A percentile compares a stretch with the other conserved stretches of the same genome.
Conservation (phyloP, 2,113 vertebrate species). For the Cricetomys ansorgei region DNA sequence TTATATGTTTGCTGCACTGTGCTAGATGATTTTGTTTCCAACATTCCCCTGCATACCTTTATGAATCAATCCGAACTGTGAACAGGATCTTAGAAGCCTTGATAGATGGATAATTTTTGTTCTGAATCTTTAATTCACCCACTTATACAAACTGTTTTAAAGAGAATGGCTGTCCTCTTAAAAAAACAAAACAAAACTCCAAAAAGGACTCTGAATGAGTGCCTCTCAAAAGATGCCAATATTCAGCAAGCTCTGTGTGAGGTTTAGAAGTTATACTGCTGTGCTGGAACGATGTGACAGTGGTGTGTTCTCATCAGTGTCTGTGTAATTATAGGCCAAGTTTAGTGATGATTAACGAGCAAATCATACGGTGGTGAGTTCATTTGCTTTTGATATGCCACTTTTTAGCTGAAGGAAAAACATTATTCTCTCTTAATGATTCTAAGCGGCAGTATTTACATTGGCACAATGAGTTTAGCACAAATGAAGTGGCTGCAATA, state of each 20-base stretch:
- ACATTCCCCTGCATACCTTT: background rate
- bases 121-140: background rate
- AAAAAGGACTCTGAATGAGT: background rate
- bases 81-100: background rate
- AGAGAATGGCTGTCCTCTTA: background rate
- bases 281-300: slow-evolving; percentile 37
- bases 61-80: background rate
- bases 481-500: slow-evolving; percentile 67
- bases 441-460: slow-evolving; percentile 81
- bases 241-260: slow-evolving; percentile 14
- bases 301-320: slow-evolving; percentile 52
- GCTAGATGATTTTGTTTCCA: background rate
- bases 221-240: background rate
- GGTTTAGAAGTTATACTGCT: slow-evolving; percentile 47
- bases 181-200: background rate
- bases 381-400: slow-evolving; percentile 77
- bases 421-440: slow-evolving; percentile 82
- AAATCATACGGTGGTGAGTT: slow-evolving; percentile 68
- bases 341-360: slow-evolving; percentile 71
- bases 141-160: background rate
- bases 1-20: background rate
- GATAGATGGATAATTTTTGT: background rate
- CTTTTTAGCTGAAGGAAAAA: slow-evolving; percentile 80
- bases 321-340: slow-evolving; percentile 65
- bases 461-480: slow-evolving; percentile 68